These are phyloP conservation scores for Tenthredo scrophulariae DNA, from an alignment of 2,888 invertebrate species.

Conservation along the genomic window DNA sequence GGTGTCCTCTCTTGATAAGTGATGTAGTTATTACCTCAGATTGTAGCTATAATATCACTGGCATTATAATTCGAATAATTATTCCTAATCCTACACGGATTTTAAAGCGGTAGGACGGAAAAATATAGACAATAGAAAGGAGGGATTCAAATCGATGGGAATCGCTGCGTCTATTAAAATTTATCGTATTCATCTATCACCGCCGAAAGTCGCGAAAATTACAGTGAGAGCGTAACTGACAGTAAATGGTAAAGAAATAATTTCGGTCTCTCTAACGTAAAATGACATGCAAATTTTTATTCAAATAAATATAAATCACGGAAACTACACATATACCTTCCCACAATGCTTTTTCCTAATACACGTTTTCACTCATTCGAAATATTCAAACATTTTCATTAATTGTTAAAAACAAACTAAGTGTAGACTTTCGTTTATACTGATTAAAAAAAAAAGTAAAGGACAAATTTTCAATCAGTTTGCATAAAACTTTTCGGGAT, in stretches of 20 bases:
- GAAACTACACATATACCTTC: slow-evolving; percentile 1
- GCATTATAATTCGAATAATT: background rate
- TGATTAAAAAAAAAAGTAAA: background rate
- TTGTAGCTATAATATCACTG: background rate
- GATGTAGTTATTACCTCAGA: background rate
- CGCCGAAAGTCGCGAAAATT: background rate
- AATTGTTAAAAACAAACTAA: slow-evolving; percentile 7
- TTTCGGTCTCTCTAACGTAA: background rate
- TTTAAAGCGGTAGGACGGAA: background rate
- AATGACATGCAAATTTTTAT: slow-evolving; percentile 40
- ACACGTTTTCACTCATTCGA: slow-evolving; percentile 8
- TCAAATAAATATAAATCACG: slow-evolving; percentile 44
- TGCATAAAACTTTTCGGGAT: background rate
- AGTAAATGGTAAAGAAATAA: background rate
- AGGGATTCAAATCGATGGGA: background rate
- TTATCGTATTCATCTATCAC: background rate
- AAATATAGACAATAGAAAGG: background rate
- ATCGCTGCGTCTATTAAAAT: background rate
- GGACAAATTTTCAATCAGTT: background rate
- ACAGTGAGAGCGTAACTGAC: background rate
- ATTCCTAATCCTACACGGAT: background rate
- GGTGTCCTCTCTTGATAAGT: background rate
- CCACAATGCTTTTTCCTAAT: slow-evolving; percentile 23
- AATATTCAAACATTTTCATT: background rate
- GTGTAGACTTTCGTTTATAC: background rate